These are phyloP conservation scores for Sabatieria punctata DNA, from an alignment of 2,888 invertebrate genomes.

Conservation along the genomic window DNA sequence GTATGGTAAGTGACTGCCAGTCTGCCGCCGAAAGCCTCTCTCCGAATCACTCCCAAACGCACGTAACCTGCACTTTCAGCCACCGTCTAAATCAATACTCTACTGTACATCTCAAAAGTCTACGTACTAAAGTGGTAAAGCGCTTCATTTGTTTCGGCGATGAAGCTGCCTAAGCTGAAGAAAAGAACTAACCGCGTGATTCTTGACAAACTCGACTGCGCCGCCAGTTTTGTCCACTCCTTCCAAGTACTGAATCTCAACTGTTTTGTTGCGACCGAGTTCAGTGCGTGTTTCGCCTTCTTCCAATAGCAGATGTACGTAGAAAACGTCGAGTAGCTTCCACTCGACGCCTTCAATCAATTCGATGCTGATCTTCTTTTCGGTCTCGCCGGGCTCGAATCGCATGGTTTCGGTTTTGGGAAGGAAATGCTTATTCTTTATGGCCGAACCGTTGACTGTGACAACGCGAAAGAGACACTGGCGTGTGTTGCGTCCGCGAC, in stretches of 20 bases:
- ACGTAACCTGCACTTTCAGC: constrained; percentile 15
- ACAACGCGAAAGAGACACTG: constrained; percentile 35
- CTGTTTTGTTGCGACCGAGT: constrained; percentile 34
- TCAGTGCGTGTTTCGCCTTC: constrained; percentile 30
- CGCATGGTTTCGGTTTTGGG: constrained; percentile 39
- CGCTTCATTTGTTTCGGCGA: neutral
- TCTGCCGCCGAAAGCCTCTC: constrained; percentile 4
- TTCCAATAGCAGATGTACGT: constrained; percentile 38
- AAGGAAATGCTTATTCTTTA: constrained; percentile 41
- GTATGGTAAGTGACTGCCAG: constrained; percentile 41
- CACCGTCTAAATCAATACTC: constrained; percentile 12
- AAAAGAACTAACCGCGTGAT: constrained; percentile 15
- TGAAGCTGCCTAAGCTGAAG: neutral
- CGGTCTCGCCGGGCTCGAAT: constrained; percentile 39
- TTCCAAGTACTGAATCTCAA: constrained; percentile 14
- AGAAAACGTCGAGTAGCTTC: constrained; percentile 47
- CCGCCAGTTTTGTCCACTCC: neutral
- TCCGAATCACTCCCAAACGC: constrained; percentile 13
- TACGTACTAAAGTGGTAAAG: neutral
- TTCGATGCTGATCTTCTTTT: constrained; percentile 38
- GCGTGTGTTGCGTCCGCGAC: constrained; percentile 15
- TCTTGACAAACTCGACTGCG: constrained; percentile 16
- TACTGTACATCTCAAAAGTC: neutral
- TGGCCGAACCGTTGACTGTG: constrained; percentile 45
- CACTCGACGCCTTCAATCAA: constrained; percentile 43